These are phyloP conservation scores for Phoebastria nigripes DNA, from an alignment of 2,797 vertebrate genomes.

Conservation along the genomic window DNA sequence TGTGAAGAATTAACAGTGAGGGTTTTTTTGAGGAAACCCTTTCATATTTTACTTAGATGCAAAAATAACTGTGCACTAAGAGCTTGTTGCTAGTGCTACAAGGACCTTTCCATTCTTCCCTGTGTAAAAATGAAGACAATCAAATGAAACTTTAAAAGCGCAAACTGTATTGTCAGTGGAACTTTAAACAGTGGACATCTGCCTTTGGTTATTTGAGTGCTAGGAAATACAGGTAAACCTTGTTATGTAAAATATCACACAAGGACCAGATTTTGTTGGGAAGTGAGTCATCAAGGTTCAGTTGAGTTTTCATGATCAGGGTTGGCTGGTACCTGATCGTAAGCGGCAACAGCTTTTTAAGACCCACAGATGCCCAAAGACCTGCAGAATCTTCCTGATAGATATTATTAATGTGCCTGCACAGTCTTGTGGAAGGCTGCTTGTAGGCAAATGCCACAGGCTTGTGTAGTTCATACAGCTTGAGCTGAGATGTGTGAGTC, in stretches of 20 bases:
- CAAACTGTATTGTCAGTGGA: neutral
- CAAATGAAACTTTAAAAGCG: neutral
- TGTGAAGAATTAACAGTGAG: neutral
- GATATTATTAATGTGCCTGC: too few species aligned
- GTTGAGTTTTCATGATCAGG: neutral
- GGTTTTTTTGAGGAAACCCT: neutral
- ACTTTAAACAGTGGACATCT: neutral
- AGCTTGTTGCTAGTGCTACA: neutral
- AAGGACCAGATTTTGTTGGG: neutral
- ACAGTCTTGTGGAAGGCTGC: neutral
- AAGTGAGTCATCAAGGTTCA: neutral
- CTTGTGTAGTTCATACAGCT: neutral
- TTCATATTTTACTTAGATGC: constrained; percentile 9
- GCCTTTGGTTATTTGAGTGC: neutral
- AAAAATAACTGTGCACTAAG: neutral
- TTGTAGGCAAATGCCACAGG: accelerated
- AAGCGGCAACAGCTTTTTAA: neutral
- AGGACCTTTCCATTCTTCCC: neutral
- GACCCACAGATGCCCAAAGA: neutral
- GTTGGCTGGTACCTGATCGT: neutral
- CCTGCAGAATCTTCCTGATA: neutral
- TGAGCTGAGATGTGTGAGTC: neutral
- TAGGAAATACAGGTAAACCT: neutral
- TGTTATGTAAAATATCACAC: neutral
- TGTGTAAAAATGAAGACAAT: neutral